Evolutionary conservation across 2,797 vertebrate species (phyloP).

Genomic region (Semaprochilodus insignis): DNA sequence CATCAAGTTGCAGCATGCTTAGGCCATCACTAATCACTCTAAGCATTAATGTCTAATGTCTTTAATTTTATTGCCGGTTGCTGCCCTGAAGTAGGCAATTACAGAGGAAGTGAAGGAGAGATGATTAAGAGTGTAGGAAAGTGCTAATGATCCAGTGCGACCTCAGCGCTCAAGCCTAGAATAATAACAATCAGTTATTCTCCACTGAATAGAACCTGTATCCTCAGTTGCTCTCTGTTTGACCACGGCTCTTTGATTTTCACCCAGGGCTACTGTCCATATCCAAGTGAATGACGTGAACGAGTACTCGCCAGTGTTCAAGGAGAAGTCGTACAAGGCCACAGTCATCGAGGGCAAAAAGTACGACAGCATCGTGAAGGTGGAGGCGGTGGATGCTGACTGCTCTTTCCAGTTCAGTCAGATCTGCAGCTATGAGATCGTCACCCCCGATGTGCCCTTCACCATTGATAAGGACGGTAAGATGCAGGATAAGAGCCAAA

Average conservation of each 20-base stretch:
- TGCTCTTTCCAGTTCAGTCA: slow-evolving; percentile 99
- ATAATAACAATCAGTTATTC: slow-evolving; percentile 29
- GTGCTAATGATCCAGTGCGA: not conserved
- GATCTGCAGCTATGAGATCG: slow-evolving; percentile 96
- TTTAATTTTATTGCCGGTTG: no score
- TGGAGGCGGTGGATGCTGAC: slow-evolving; percentile 96
- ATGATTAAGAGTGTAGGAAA: not conserved
- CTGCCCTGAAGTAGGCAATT: no score
- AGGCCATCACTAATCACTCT: no score
- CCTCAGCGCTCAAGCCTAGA: not conserved
- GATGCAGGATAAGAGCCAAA: slow-evolving; percentile 48
- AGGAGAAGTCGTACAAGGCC: slow-evolving; percentile 97
- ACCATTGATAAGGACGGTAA: slow-evolving; percentile 94
- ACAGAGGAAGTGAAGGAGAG: not conserved
- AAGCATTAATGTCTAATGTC: no score
- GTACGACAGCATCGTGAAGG: slow-evolving; percentile 87
- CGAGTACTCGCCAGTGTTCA: slow-evolving; percentile 94
- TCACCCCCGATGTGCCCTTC: slow-evolving; percentile 95
- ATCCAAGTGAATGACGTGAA: slow-evolving; percentile 98
- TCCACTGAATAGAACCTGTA: slow-evolving; percentile 21
- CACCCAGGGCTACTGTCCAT: slow-evolving; percentile 90
- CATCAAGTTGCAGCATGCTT: no score
- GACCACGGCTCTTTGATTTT: slow-evolving; percentile 20
- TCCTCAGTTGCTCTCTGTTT: slow-evolving; percentile 19
- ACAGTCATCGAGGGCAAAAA: slow-evolving; percentile 88